A percentile compares a stretch with the other conserved stretches of the same genome.
Conservation (phyloP, 1,140 invertebrate species). For the Eupristina koningsbergeri region DNA sequence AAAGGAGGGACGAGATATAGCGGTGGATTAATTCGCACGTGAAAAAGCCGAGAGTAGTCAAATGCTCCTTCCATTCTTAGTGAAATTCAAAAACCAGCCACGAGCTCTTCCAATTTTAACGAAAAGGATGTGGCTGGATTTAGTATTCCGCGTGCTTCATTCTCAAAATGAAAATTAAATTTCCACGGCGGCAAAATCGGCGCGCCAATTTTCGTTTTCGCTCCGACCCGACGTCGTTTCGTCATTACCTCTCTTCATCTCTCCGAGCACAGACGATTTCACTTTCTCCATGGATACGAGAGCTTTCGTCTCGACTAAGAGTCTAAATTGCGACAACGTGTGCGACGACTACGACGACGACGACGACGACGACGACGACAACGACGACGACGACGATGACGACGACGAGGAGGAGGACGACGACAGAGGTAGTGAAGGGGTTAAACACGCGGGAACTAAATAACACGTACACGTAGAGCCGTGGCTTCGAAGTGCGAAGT, state of each 20-base stretch:
- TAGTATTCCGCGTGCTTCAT: not conserved
- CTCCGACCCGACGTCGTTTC: not conserved
- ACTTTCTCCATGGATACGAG: not conserved
- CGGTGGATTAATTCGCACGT: constrained; percentile 8
- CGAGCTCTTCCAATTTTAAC: not conserved
- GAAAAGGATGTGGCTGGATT: not conserved
- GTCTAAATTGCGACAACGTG: no score
- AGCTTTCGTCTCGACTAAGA: not conserved
- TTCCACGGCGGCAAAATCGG: not conserved
- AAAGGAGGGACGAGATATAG: not conserved
- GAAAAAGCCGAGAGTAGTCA: not conserved
- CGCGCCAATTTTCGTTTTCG: not conserved
- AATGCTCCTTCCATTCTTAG: not conserved
- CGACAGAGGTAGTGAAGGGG: not conserved
- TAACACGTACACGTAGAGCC: not conserved
- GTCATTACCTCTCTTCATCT: not conserved
- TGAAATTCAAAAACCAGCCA: not conserved
- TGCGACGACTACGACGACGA: no score
- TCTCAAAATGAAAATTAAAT: not conserved
- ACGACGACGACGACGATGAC: not conserved
- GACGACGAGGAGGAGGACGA: not conserved
- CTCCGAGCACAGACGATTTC: not conserved
- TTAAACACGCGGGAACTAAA: constrained; percentile 3
- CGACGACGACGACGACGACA: not conserved
- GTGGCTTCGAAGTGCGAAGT: not conserved